Percentiles rank a stretch among this genome's conserved stretches.
Evolutionary conservation across 2,797 vertebrate species (phyloP).

Genomic region (Catostomus latipinnis): DNA sequence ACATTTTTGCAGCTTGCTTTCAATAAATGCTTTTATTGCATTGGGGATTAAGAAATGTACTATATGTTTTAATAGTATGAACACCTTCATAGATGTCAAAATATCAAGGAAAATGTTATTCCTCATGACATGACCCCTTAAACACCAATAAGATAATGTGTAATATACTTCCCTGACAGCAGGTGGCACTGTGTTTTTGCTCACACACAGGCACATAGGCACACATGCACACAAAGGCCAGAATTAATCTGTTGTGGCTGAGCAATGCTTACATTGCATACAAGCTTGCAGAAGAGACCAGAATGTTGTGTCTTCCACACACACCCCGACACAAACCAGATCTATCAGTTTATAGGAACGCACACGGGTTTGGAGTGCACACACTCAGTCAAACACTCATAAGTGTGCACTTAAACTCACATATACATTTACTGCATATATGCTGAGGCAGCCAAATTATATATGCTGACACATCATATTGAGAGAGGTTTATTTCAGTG

Average conservation of each 20-base stretch:
- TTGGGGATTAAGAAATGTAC: no score
- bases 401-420: neutral
- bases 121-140: neutral
- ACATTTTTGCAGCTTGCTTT: no score
- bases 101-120: no score
- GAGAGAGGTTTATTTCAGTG: neutral
- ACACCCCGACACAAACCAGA: slow-evolving; percentile 11
- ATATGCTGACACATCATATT: slow-evolving; percentile 27
- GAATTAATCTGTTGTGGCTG: slow-evolving; percentile 33
- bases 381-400: neutral
- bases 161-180: slow-evolving; percentile 1
- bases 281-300: neutral
- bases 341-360: slow-evolving; percentile 20
- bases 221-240: neutral
- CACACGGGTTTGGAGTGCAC: neutral
- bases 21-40: no score
- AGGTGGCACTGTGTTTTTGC: slow-evolving; percentile 34
- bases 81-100: no score
- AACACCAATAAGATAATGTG: neutral
- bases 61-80: no score
- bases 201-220: neutral
- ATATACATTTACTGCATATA: slow-evolving; percentile 16
- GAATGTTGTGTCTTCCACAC: neutral
- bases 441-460: slow-evolving; percentile 42
- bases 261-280: neutral